Evolutionary conservation across 2,797 vertebrate species (phyloP).

Genomic region (Miichthys miiuy): DNA sequence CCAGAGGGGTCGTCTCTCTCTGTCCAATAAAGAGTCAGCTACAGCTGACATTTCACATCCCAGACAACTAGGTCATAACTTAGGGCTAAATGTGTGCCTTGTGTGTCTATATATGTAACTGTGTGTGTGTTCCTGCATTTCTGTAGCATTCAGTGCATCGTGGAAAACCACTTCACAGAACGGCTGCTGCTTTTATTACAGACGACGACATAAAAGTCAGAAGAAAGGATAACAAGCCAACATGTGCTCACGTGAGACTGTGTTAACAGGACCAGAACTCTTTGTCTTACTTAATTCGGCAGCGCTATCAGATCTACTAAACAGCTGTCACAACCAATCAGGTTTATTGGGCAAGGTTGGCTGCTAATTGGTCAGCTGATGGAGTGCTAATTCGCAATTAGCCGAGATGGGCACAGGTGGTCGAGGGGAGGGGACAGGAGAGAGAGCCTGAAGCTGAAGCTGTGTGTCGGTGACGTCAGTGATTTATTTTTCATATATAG

Average conservation of each 20-base stretch:
- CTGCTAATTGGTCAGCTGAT: slow-evolving; percentile 72
- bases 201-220: slow-evolving; percentile 17
- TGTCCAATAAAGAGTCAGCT: slow-evolving; percentile 75
- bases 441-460: slow-evolving; percentile 21
- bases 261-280: slow-evolving; percentile 24
- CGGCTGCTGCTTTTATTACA: slow-evolving; percentile 21
- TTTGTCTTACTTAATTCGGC: slow-evolving; percentile 48
- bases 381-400: slow-evolving; percentile 76
- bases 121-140: slow-evolving; percentile 6
- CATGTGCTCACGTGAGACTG: slow-evolving; percentile 17
- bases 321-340: slow-evolving; percentile 70
- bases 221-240: slow-evolving; percentile 4
- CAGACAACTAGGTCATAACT: slow-evolving; percentile 85
- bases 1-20: slow-evolving; percentile 71
- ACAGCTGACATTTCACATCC: slow-evolving; percentile 80
- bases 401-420: slow-evolving; percentile 62
- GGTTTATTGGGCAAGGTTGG: slow-evolving; percentile 60
- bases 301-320: slow-evolving; percentile 36
- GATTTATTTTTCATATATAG: background rate
- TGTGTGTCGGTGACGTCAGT: slow-evolving; percentile 2
- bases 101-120: slow-evolving; percentile 54
- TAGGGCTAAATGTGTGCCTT: slow-evolving; percentile 67
- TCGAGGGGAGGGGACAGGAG: slow-evolving; percentile 6
- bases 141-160: slow-evolving; percentile 9
- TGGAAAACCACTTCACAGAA: slow-evolving; percentile 21